These are phyloP conservation scores for Polydrusus pterygomalis DNA, from an alignment of 2,888 invertebrate species.

Conservation along the genomic window DNA sequence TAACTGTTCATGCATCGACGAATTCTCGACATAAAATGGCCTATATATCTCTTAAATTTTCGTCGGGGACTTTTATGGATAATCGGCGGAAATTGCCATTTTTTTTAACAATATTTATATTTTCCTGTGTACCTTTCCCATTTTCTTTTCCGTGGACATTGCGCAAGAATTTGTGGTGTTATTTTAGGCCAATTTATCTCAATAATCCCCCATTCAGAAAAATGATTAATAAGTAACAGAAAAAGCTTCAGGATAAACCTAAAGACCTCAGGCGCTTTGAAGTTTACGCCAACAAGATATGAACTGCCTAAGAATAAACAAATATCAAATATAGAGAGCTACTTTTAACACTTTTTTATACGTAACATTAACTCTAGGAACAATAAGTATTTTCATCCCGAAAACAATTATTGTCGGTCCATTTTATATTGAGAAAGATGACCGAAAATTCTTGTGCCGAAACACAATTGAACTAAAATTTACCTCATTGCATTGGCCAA, in stretches of 20 bases:
- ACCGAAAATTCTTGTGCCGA: too few relatives aligned
- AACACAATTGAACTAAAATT: too few relatives aligned
- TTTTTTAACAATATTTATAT: too few relatives aligned
- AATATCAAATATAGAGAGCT: slow-evolving; percentile 23
- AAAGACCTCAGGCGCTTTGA: slow-evolving; percentile 47
- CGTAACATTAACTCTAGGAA: too few relatives aligned
- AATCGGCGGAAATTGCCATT: not conserved
- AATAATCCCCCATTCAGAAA: slow-evolving; percentile 47
- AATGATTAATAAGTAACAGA: slow-evolving; percentile 48
- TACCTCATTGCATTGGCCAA: too few relatives aligned
- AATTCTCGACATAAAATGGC: slow-evolving; percentile 62
- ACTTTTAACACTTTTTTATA: too few relatives aligned
- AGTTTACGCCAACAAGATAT: slow-evolving; percentile 49
- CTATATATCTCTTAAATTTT: slow-evolving; percentile 68
- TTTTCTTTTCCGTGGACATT: slow-evolving; percentile 10
- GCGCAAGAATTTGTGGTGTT: slow-evolving; percentile 25
- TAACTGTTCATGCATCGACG: slow-evolving; percentile 67
- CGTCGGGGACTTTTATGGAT: slow-evolving; percentile 59
- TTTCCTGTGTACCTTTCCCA: not conserved
- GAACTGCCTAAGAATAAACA: slow-evolving; percentile 33
- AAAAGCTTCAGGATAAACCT: slow-evolving; percentile 48
- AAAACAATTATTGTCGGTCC: too few relatives aligned
- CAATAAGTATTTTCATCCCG: too few relatives aligned
- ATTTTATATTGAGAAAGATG: too few relatives aligned
- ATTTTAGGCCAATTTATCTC: slow-evolving; percentile 51